Conservation (phyloP, 2,113 vertebrate species). For the Varanus komodoensis region DNA sequence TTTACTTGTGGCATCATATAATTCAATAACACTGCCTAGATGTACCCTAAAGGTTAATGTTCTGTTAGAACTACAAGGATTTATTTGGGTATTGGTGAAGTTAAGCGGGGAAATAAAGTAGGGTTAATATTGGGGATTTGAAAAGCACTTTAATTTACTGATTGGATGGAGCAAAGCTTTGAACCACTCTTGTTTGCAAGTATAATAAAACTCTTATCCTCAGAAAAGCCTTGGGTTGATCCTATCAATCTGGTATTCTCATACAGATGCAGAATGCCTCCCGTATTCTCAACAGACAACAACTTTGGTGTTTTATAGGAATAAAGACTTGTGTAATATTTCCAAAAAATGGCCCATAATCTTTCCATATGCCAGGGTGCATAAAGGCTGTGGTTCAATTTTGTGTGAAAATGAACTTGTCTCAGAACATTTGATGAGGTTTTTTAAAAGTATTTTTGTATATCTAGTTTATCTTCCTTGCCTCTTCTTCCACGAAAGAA, state of each 20-base stretch:
- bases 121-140: slow-evolving; percentile 32
- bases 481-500: not conserved
- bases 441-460: not conserved
- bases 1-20: slow-evolving; percentile 42
- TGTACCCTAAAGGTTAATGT: slow-evolving; percentile 41
- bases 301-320: slow-evolving; percentile 32
- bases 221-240: slow-evolving; percentile 39
- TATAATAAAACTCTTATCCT: slow-evolving; percentile 36
- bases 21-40: slow-evolving; percentile 47
- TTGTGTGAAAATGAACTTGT: not conserved
- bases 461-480: not conserved
- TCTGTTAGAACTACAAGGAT: slow-evolving; percentile 34
- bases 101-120: slow-evolving; percentile 33
- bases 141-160: slow-evolving; percentile 38
- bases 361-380: not conserved
- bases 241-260: slow-evolving; percentile 35
- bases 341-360: slow-evolving; percentile 37
- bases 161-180: slow-evolving; percentile 34
- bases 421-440: not conserved
- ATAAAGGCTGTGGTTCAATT: not conserved
- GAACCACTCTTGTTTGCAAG: slow-evolving; percentile 39
- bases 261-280: slow-evolving; percentile 2
- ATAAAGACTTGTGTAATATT: slow-evolving; percentile 11
- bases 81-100: slow-evolving; percentile 16
- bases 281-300: slow-evolving; percentile 33